phyloP scores from a whole-genome alignment of 2,113 vertebrate species.

The Hippocampus barbouri region DNA sequence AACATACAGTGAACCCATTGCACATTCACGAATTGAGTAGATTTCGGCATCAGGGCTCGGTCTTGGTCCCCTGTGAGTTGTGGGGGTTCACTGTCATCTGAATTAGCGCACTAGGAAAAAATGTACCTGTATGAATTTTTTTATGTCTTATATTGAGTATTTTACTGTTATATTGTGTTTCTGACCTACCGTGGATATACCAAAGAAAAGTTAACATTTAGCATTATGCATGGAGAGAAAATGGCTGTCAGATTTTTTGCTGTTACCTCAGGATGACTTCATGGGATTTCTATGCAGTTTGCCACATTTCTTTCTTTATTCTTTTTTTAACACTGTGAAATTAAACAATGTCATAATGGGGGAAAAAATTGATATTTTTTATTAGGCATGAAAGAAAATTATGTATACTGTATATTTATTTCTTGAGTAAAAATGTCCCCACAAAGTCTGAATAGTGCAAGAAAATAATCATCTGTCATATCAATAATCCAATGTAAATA shows the following conservation, averaged over 20 bases:
- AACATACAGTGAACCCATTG: neutral
- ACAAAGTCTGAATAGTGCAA: neutral
- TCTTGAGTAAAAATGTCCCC: neutral
- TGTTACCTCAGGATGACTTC: slow-evolving; percentile 2
- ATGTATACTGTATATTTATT: too few species aligned
- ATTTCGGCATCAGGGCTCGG: too few species aligned
- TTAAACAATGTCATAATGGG: neutral
- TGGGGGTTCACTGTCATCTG: neutral
- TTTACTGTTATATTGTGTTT: neutral
- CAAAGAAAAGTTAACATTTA: neutral
- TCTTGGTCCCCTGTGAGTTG: neutral
- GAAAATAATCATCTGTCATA: neutral
- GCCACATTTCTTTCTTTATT: neutral
- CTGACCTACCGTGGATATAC: neutral
- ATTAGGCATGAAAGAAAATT: too few species aligned
- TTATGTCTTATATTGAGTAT: neutral
- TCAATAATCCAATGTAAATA: too few species aligned
- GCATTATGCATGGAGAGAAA: neutral
- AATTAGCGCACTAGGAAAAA: neutral
- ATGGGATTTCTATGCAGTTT: slow-evolving; percentile 21
- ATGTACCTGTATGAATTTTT: neutral
- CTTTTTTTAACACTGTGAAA: slow-evolving; percentile 14
- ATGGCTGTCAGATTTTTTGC: neutral
- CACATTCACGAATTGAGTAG: neutral
- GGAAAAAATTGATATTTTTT: too few species aligned